Percentiles rank a stretch among this genome's conserved stretches.
Evolutionary conservation across 2,888 invertebrate genomes (phyloP).

Genomic region (Eumerus sabulonum): DNA sequence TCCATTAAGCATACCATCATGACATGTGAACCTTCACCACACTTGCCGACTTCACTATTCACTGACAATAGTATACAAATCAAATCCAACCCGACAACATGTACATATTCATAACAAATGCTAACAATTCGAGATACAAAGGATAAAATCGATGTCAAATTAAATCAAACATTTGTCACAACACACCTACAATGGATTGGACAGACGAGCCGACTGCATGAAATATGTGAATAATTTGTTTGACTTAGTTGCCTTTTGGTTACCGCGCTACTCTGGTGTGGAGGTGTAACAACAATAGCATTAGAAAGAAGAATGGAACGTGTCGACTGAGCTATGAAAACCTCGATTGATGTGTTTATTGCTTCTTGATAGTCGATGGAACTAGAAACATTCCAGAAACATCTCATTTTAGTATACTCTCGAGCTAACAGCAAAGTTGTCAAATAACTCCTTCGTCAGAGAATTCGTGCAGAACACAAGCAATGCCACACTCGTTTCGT

Average conservation of each 20-base stretch:
- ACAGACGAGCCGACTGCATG: constrained; percentile 47
- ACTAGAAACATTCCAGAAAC: background rate
- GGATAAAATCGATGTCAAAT: constrained; percentile 55
- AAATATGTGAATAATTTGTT: constrained; percentile 54
- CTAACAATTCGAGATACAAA: constrained; percentile 34
- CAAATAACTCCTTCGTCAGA: constrained; percentile 31
- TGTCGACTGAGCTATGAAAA: constrained; percentile 39
- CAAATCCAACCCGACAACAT: no score
- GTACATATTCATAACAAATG: constrained; percentile 28
- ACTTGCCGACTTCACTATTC: no score
- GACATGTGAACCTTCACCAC: background rate
- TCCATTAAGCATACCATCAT: no score
- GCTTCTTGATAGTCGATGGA: constrained; percentile 13
- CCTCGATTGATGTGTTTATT: constrained; percentile 49
- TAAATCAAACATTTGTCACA: constrained; percentile 51
- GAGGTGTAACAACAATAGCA: constrained; percentile 25
- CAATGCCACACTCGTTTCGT: constrained; percentile 7
- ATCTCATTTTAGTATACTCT: background rate
- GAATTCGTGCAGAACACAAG: constrained; percentile 4
- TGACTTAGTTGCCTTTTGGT: constrained; percentile 43
- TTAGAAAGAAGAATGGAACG: constrained; percentile 28
- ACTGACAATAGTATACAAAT: no score
- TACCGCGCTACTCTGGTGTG: constrained; percentile 15
- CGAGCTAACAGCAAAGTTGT: constrained; percentile 33
- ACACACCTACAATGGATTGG: background rate